Percentiles rank a stretch among this genome's conserved stretches.
These are phyloP conservation scores for Tetragonisca angustula DNA, from an alignment of 2,888 invertebrate genomes.

Conservation along the genomic window DNA sequence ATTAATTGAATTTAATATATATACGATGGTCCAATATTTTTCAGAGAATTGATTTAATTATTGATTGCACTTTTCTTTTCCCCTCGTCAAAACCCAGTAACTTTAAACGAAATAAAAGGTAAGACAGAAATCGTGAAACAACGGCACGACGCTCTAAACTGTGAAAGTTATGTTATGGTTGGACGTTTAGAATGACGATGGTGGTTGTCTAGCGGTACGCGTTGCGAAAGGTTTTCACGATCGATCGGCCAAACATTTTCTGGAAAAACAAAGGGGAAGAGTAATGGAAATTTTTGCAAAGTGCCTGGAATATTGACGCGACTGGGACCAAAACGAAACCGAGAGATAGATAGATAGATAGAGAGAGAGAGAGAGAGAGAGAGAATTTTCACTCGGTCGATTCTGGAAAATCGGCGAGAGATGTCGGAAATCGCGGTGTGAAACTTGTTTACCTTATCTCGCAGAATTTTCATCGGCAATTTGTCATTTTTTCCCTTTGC, in stretches of 20 bases:
- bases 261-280: slow-evolving; percentile 46
- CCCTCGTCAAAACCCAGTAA: not conserved
- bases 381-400: no score
- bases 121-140: not conserved
- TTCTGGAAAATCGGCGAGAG: no score
- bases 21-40: not conserved
- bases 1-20: not conserved
- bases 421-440: no score
- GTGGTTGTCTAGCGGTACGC: slow-evolving; percentile 10
- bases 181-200: not conserved
- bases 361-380: no score
- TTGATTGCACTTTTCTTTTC: not conserved
- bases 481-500: not conserved
- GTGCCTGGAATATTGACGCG: slow-evolving; percentile 34
- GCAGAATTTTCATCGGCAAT: no score
- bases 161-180: not conserved
- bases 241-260: slow-evolving; percentile 54
- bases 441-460: not conserved
- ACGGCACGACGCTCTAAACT: not conserved
- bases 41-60: not conserved
- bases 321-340: no score
- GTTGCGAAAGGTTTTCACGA: slow-evolving; percentile 37
- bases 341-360: no score
- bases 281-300: slow-evolving; percentile 65
- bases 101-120: not conserved